Percentiles rank a stretch among this genome's conserved stretches.
Evolutionary conservation across 2,113 vertebrate genomes (phyloP).

Genomic region (Cottus gobio): DNA sequence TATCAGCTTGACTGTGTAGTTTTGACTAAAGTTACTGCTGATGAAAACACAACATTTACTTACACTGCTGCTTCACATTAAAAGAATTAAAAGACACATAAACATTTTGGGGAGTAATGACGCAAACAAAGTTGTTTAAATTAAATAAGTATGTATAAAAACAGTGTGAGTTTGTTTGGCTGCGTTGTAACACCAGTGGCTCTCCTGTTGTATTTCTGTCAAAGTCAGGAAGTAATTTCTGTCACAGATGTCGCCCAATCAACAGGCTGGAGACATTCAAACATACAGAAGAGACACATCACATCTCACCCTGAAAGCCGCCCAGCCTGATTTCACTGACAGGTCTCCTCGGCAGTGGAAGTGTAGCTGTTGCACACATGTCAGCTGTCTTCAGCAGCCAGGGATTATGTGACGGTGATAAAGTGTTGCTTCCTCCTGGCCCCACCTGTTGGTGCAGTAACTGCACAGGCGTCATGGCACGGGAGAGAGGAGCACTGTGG

Average conservation of each 20-base stretch:
- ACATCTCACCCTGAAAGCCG: conserved; percentile 79
- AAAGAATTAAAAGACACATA: too few relatives aligned
- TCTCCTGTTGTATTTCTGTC: neutral
- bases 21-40: neutral
- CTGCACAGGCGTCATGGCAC: conserved; percentile 83
- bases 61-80: neutral
- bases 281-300: neutral
- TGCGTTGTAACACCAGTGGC: neutral
- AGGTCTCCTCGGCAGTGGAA: conserved; percentile 85
- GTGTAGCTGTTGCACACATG: conserved; percentile 81
- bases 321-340: conserved; percentile 79
- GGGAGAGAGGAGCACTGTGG: conserved; percentile 84
- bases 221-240: neutral
- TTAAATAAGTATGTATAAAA: neutral
- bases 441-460: conserved; percentile 70
- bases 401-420: conserved; percentile 64
- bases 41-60: neutral
- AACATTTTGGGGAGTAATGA: neutral
- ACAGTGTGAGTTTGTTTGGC: neutral
- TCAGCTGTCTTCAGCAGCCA: conserved; percentile 77
- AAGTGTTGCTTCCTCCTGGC: conserved; percentile 61
- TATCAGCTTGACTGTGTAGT: neutral
- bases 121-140: neutral
- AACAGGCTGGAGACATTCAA: neutral
- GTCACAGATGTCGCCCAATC: too few relatives aligned